A percentile compares a stretch with the other conserved stretches of the same genome.
phyloP scores from a whole-genome alignment of 2,888 invertebrate species.

The Tetanocera ferruginea region DNA sequence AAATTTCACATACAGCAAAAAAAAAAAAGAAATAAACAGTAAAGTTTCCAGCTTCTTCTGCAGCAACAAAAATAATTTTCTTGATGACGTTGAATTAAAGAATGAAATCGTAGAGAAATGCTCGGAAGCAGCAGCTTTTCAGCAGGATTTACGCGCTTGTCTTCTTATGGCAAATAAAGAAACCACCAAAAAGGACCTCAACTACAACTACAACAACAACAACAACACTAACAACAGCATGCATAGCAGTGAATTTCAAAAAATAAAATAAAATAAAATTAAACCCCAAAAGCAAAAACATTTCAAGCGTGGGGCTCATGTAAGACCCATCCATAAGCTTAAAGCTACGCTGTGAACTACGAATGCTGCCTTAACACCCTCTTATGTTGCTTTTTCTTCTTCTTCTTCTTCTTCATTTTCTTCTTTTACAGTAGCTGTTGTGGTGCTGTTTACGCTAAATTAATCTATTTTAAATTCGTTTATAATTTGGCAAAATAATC shows the following conservation, averaged over 20 bases:
- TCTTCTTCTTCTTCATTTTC: no score
- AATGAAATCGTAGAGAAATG: neutral
- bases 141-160: constrained; percentile 48
- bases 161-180: constrained; percentile 26
- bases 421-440: neutral
- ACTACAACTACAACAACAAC: constrained; percentile 40
- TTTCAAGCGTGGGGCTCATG: neutral
- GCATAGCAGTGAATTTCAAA: neutral
- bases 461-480: constrained; percentile 67
- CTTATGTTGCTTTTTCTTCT: neutral
- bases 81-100: constrained; percentile 22
- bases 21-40: constrained; percentile 49
- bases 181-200: constrained; percentile 33
- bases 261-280: neutral
- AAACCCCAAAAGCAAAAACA: neutral
- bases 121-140: constrained; percentile 14
- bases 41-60: neutral
- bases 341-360: no score
- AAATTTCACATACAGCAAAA: constrained; percentile 10
- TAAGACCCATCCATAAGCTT: no score
- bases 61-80: constrained; percentile 1
- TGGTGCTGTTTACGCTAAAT: constrained; percentile 64
- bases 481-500: constrained; percentile 63
- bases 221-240: constrained; percentile 5
- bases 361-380: constrained; percentile 25